Evolutionary conservation across 1,140 invertebrate genomes (phyloP).

Genomic region (Globodera rostochiensis): DNA sequence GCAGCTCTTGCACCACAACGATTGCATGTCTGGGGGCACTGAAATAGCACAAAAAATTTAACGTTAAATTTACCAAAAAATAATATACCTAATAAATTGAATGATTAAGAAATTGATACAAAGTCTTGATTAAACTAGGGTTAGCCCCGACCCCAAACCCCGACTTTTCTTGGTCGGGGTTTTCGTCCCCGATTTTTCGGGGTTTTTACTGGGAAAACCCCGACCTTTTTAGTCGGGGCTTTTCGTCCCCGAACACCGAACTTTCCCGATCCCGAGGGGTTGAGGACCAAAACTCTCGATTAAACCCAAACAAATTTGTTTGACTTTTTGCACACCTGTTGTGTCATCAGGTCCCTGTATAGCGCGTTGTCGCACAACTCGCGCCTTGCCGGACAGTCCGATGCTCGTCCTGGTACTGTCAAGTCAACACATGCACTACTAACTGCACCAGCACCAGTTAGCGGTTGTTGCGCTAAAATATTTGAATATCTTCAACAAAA

Average conservation of each 20-base stretch:
- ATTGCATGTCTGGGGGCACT: conserved; percentile 22
- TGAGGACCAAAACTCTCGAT: too few relatives aligned
- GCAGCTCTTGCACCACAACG: conserved; percentile 8
- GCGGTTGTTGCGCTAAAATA: too few relatives aligned
- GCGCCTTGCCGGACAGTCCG: conserved; percentile 1
- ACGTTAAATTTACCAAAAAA: neutral
- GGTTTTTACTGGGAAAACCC: too few relatives aligned
- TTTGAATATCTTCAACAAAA: too few relatives aligned
- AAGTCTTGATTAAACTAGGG: neutral
- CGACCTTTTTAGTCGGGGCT: too few relatives aligned
- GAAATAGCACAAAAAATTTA: neutral
- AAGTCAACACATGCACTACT: conserved; percentile 9
- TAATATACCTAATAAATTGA: neutral
- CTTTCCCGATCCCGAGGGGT: too few relatives aligned
- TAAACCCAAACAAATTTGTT: too few relatives aligned
- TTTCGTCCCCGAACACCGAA: too few relatives aligned
- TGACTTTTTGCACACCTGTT: neutral
- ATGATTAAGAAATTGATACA: neutral
- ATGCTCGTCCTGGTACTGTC: conserved; percentile 2
- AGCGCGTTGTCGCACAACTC: conserved; percentile 14
- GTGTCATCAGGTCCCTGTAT: conserved; percentile 24
- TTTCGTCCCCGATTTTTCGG: too few relatives aligned
- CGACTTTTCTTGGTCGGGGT: neutral
- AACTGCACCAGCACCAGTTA: neutral
- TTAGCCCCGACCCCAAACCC: neutral